A percentile compares a stretch with the other conserved stretches of the same genome.
These are phyloP conservation scores for Diadema setosum DNA, from an alignment of 35 echinoderm and acorn worm species.

Conservation along the genomic window DNA sequence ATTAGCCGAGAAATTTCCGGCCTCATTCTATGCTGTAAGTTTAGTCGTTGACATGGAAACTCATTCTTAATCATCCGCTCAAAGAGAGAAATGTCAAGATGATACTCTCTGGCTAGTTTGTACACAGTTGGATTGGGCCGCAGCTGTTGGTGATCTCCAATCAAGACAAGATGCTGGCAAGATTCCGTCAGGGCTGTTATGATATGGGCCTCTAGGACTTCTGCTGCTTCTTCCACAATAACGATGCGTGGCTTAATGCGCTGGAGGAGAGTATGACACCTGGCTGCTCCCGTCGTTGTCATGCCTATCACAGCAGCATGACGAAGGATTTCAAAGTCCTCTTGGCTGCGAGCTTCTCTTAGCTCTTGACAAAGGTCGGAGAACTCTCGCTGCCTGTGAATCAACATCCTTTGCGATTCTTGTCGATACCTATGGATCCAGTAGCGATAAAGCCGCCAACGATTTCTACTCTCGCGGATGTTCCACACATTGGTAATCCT, in stretches of 20 bases:
- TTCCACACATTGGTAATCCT: slow-evolving; percentile 46
- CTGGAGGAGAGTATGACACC: slow-evolving; percentile 63
- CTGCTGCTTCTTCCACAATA: slow-evolving; percentile 95
- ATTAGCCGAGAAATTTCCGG: slow-evolving; percentile 75
- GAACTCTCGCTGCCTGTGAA: neutral
- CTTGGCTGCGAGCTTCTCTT: slow-evolving; percentile 60
- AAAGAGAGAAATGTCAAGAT: slow-evolving; percentile 80
- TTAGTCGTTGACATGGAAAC: slow-evolving; percentile 28
- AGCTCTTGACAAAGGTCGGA: slow-evolving; percentile 9
- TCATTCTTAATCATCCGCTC: slow-evolving; percentile 87
- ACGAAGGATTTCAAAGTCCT: slow-evolving; percentile 60
- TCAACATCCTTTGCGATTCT: neutral
- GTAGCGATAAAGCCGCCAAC: slow-evolving; percentile 76
- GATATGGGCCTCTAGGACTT: slow-evolving; percentile 90
- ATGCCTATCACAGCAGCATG: slow-evolving; percentile 65
- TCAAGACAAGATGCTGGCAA: slow-evolving; percentile 87
- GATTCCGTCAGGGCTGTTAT: slow-evolving; percentile 68
- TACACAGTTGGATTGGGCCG: slow-evolving; percentile 92
- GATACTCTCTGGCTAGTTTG: slow-evolving; percentile 48
- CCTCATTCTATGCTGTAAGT: slow-evolving; percentile 83
- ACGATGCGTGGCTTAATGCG: slow-evolving; percentile 64
- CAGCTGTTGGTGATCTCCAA: slow-evolving; percentile 95
- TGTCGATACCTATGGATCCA: slow-evolving; percentile 34
- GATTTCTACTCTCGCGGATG: neutral
- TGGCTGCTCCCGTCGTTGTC: slow-evolving; percentile 94